phyloP scores from a whole-genome alignment of 2,113 vertebrate genomes.

The Protobothrops mucrosquamatus region DNA sequence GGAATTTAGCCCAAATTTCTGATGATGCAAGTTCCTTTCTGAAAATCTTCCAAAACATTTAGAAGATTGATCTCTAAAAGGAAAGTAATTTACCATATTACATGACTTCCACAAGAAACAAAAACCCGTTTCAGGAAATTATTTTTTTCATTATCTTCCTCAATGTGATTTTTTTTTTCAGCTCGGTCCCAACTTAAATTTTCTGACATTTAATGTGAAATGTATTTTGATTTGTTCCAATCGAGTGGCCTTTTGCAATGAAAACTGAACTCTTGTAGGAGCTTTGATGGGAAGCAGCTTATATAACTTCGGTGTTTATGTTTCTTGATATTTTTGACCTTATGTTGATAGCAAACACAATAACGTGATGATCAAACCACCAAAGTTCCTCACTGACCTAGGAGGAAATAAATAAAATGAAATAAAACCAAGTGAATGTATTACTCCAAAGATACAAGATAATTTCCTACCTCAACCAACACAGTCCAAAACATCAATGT shows the following conservation, averaged over 20 bases:
- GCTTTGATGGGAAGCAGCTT: neutral
- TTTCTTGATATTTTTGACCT: neutral
- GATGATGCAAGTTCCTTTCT: neutral
- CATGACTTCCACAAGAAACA: neutral
- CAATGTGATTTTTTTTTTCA: neutral
- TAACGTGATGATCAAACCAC: neutral
- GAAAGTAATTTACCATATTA: neutral
- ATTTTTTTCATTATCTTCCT: neutral
- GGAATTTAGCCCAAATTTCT: neutral
- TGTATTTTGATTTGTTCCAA: neutral
- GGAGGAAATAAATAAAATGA: neutral
- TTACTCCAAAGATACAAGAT: neutral
- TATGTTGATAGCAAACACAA: neutral
- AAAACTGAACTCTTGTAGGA: neutral
- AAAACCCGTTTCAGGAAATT: neutral
- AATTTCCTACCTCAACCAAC: neutral
- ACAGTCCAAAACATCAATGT: neutral
- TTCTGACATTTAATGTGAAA: neutral
- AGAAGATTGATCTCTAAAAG: neutral
- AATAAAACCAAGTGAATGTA: neutral
- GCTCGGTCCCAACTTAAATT: neutral
- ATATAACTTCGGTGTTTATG: neutral
- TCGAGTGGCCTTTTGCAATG: neutral
- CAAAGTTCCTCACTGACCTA: neutral
- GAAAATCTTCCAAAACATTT: neutral